Conservation (phyloP, 2,888 invertebrate genomes). For the Leuctra nigra region DNA sequence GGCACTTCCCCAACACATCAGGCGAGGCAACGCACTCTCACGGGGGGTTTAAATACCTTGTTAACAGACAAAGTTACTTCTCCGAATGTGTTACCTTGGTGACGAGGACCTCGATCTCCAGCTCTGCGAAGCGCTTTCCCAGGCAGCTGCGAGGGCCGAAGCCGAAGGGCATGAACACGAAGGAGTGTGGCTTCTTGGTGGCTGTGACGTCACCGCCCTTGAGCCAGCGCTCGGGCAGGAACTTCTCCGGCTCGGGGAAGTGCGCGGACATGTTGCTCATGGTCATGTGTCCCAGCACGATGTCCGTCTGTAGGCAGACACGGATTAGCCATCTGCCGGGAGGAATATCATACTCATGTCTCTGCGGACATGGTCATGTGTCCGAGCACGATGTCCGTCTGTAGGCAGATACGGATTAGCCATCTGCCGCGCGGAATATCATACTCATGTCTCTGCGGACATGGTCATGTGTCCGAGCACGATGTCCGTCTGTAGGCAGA, state of each 20-base stretch:
- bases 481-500: too few relatives aligned
- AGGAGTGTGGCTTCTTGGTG: constrained; percentile 48
- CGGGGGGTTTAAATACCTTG: neutral
- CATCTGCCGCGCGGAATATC: too few relatives aligned
- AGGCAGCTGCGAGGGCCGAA: constrained; percentile 61
- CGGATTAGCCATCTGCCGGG: too few relatives aligned
- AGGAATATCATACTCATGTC: too few relatives aligned
- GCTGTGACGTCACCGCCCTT: constrained; percentile 41
- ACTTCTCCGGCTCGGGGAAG: constrained; percentile 50
- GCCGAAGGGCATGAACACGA: constrained; percentile 59
- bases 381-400: too few relatives aligned
- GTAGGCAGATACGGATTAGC: too few relatives aligned
- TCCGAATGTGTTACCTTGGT: constrained; percentile 38
- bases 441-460: too few relatives aligned
- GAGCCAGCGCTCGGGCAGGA: constrained; percentile 63
- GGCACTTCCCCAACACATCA: neutral
- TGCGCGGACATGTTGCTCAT: constrained; percentile 36
- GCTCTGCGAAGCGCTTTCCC: constrained; percentile 63
- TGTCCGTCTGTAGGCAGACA: constrained; percentile 30
- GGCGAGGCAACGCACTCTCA: neutral
- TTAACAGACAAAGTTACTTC: neutral
- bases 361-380: too few relatives aligned
- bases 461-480: too few relatives aligned
- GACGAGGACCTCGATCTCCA: constrained; percentile 55
- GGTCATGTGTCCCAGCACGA: constrained; percentile 19